Evolutionary conservation across 2,797 vertebrate species (phyloP).

Genomic region (Psittacula derbiana): DNA sequence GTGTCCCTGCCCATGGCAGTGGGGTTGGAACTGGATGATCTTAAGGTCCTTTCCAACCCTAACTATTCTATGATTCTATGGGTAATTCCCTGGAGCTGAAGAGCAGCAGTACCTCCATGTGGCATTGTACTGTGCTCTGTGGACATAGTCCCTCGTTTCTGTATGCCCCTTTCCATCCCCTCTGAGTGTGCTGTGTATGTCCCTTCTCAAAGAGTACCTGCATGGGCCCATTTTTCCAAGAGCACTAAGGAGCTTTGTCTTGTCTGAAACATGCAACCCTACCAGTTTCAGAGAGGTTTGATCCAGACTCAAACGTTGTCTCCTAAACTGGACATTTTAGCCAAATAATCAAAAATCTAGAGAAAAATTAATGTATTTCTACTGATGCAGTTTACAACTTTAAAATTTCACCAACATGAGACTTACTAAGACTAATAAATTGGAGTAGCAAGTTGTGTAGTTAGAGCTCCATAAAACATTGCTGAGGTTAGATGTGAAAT

Average conservation of each 20-base stretch:
- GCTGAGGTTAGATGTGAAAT: background rate
- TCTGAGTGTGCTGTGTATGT: fast-evolving
- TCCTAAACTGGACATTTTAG: background rate
- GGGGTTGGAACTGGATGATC: no score
- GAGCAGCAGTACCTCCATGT: fast-evolving
- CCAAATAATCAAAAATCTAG: background rate
- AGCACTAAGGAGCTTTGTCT: background rate
- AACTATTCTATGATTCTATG: no score
- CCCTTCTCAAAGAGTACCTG: background rate
- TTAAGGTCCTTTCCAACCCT: no score
- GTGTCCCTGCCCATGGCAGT: no score
- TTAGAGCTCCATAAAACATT: background rate
- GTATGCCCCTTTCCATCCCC: fast-evolving
- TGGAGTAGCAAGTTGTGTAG: background rate
- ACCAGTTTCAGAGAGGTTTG: background rate
- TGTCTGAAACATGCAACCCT: background rate
- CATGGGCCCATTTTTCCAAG: background rate
- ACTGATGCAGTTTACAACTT: background rate
- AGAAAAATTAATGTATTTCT: background rate
- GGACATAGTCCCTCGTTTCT: fast-evolving
- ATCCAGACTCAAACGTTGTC: background rate
- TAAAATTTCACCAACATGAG: background rate
- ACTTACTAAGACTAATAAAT: background rate
- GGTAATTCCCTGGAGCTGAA: background rate
- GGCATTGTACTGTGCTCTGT: fast-evolving